phyloP scores from a whole-genome alignment of 2,113 vertebrate genomes.

The Leptobrachium leishanense region DNA sequence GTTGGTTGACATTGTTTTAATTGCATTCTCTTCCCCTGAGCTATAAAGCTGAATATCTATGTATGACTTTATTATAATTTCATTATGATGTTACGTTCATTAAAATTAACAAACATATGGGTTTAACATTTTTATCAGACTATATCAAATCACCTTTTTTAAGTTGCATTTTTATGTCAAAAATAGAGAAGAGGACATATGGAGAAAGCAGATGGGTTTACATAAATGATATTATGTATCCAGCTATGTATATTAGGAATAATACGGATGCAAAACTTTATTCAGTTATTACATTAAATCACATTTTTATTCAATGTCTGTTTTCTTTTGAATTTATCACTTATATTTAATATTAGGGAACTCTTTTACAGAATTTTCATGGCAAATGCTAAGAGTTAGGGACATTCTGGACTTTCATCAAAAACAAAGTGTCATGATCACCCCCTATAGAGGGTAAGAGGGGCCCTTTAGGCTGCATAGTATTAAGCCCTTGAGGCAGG shows the following conservation, averaged over 20 bases:
- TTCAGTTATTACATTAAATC: too few relatives aligned
- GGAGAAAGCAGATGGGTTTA: conserved; percentile 51
- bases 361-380: too few relatives aligned
- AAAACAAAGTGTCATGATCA: too few relatives aligned
- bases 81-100: background rate
- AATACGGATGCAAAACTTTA: background rate
- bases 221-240: conserved; percentile 45
- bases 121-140: conserved; percentile 47
- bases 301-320: background rate
- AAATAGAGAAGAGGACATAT: conserved; percentile 54
- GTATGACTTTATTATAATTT: background rate
- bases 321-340: background rate
- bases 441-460: too few relatives aligned
- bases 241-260: conserved; percentile 11
- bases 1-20: conserved; percentile 16
- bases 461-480: too few relatives aligned
- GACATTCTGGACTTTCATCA: too few relatives aligned
- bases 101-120: conserved; percentile 47
- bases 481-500: too few relatives aligned
- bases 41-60: background rate
- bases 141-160: conserved; percentile 52
- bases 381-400: too few relatives aligned
- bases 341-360: background rate
- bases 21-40: background rate
- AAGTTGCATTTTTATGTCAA: conserved; percentile 52